Percentiles rank a stretch among this genome's conserved stretches.
phyloP scores from a whole-genome alignment of 2,888 invertebrate genomes.

The Teleogryllus oceanicus region DNA sequence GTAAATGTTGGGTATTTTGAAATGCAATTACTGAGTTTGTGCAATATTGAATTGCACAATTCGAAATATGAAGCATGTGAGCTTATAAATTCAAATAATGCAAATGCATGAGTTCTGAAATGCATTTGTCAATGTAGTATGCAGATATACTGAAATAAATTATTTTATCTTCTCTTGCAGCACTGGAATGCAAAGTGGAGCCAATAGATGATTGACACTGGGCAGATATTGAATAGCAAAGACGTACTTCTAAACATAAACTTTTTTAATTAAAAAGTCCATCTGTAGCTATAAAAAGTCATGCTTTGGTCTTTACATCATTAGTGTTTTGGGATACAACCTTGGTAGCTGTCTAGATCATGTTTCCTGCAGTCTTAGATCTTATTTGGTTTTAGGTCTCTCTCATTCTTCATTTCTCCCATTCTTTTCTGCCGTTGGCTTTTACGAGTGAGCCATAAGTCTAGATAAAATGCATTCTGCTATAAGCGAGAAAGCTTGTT shows the following conservation, averaged over 20 bases:
- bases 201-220: conserved; percentile 35
- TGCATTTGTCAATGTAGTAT: background rate
- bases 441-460: conserved; percentile 28
- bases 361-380: conserved; percentile 34
- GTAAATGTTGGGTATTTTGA: too few relatives aligned
- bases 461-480: conserved; percentile 34
- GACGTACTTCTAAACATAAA: conserved; percentile 36
- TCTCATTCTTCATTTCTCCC: conserved; percentile 28
- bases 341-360: conserved; percentile 37
- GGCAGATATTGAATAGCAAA: conserved; percentile 35
- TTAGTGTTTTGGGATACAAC: conserved; percentile 36
- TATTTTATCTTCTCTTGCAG: conserved; percentile 32
- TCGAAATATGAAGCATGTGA: too few relatives aligned
- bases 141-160: background rate
- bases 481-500: conserved; percentile 33
- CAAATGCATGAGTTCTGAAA: too few relatives aligned
- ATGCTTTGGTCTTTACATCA: conserved; percentile 35
- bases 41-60: too few relatives aligned
- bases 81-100: too few relatives aligned
- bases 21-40: too few relatives aligned
- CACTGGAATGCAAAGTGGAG: conserved; percentile 38
- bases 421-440: conserved; percentile 35
- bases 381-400: conserved; percentile 33
- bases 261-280: conserved; percentile 35
- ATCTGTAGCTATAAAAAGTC: conserved; percentile 34